Evolutionary conservation across 2,113 vertebrate genomes (phyloP).

Genomic region (Pomatostomus ruficeps): DNA sequence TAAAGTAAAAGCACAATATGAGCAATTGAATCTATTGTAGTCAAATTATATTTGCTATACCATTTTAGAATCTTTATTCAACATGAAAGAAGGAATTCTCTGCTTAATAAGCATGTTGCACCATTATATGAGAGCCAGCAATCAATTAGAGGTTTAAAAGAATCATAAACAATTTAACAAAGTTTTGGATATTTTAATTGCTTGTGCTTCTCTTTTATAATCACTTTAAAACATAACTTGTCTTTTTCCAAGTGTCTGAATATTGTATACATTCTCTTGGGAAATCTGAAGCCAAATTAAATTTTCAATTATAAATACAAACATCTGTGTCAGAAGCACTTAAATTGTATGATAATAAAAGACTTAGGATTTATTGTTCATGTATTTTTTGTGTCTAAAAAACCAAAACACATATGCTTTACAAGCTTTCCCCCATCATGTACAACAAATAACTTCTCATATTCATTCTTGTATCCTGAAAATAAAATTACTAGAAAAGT

Average conservation of each 20-base stretch:
- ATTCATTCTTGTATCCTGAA: not conserved
- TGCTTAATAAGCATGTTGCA: not conserved
- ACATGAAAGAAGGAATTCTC: constrained; percentile 23
- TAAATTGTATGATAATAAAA: constrained; percentile 21
- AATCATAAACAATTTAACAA: constrained; percentile 47
- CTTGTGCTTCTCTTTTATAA: constrained; percentile 27
- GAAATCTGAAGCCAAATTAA: constrained; percentile 56
- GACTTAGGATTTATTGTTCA: not conserved
- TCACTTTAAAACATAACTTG: constrained; percentile 14
- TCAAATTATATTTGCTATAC: not conserved
- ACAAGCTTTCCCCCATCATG: not conserved
- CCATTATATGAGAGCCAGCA: not conserved
- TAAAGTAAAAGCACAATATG: not conserved
- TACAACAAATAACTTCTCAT: not conserved
- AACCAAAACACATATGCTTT: not conserved
- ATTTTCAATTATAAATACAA: constrained; percentile 68
- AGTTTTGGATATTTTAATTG: constrained; percentile 47
- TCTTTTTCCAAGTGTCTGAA: constrained; percentile 16
- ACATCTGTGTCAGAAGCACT: constrained; percentile 42
- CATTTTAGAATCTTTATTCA: not conserved
- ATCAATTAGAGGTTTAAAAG: constrained; percentile 38
- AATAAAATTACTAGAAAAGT: not conserved
- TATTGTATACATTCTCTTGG: not conserved
- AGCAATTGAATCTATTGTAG: not conserved
- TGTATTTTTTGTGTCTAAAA: not conserved